These are phyloP conservation scores for Maniola hyperantus DNA, from an alignment of 2,888 invertebrate species.

Conservation along the genomic window DNA sequence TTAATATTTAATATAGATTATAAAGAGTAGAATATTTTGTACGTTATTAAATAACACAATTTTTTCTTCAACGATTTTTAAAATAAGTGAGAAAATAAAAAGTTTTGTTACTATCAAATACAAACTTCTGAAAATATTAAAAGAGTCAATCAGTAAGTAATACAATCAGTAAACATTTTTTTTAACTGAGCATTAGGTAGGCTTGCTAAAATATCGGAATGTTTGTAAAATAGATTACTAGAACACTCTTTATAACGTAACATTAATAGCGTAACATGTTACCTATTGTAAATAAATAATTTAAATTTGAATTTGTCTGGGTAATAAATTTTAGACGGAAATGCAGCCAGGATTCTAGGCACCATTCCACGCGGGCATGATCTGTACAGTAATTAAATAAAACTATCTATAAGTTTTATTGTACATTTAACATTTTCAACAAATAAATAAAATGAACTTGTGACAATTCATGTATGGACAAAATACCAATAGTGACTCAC, in stretches of 20 bases:
- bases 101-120: background rate
- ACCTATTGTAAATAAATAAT: no score
- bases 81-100: background rate
- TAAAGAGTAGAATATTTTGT: background rate
- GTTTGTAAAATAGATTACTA: slow-evolving; percentile 8
- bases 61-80: background rate
- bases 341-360: no score
- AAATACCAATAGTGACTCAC: background rate
- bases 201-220: background rate
- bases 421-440: no score
- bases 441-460: no score
- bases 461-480: background rate
- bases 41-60: background rate
- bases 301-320: no score
- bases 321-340: no score
- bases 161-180: background rate
- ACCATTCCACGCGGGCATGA: no score
- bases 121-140: background rate
- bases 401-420: no score
- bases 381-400: no score
- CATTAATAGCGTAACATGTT: no score
- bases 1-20: slow-evolving; percentile 1
- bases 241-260: slow-evolving; percentile 3
- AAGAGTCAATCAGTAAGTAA: background rate
- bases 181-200: background rate